Evolutionary conservation across 2,888 invertebrate species (phyloP).

Genomic region (Nemotelus nigrinus): DNA sequence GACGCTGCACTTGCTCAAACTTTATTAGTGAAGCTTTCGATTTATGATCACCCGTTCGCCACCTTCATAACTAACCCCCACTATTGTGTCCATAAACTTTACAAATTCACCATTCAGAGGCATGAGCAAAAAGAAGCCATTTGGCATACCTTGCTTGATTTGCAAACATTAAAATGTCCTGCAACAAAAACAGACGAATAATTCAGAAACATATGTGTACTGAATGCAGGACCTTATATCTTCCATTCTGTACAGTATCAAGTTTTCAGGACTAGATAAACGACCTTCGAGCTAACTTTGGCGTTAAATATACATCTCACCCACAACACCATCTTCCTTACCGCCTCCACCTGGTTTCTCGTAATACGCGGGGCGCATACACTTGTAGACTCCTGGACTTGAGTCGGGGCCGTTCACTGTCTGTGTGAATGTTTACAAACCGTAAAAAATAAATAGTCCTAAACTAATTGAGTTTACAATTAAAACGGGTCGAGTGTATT

Average conservation of each 20-base stretch:
- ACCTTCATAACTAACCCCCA: not conserved
- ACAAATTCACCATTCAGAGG: not conserved
- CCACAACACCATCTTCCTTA: slow-evolving; percentile 1
- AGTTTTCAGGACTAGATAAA: slow-evolving; percentile 24
- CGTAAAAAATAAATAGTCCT: slow-evolving; percentile 53
- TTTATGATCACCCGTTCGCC: not conserved
- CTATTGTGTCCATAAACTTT: not conserved
- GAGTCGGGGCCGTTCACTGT: slow-evolving; percentile 2
- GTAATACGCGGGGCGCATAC: not conserved
- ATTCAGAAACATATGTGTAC: slow-evolving; percentile 34
- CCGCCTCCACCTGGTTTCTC: slow-evolving; percentile 1
- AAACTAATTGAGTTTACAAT: slow-evolving; percentile 53
- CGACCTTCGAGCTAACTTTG: slow-evolving; percentile 21
- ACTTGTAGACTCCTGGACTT: slow-evolving; percentile 1
- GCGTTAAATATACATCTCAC: slow-evolving; percentile 28
- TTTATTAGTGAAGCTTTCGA: not conserved
- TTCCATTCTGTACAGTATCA: not conserved
- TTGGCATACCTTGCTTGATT: not conserved
- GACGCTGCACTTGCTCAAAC: not conserved
- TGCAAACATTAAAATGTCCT: slow-evolving; percentile 34
- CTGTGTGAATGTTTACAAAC: slow-evolving; percentile 49
- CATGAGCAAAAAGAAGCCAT: not conserved
- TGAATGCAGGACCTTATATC: not conserved
- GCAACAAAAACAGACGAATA: slow-evolving; percentile 22
- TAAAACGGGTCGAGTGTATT: slow-evolving; percentile 47